These are phyloP conservation scores for Dasypolia templi DNA, from an alignment of 2,888 invertebrate genomes.

Conservation along the genomic window DNA sequence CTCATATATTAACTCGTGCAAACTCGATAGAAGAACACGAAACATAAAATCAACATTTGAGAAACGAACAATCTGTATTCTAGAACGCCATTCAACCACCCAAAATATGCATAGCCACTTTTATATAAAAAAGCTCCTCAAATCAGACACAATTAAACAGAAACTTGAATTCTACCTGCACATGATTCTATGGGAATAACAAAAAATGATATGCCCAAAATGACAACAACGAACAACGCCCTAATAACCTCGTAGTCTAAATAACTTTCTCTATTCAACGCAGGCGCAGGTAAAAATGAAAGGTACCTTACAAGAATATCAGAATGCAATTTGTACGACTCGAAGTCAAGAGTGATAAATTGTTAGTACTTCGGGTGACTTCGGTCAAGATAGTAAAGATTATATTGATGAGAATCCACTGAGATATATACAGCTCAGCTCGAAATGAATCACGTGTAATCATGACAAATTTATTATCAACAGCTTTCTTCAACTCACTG, in stretches of 20 bases:
- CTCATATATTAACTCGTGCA: background rate
- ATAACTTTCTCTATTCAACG: conserved; percentile 54
- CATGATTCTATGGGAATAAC: background rate
- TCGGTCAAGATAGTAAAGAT: too few relatives aligned
- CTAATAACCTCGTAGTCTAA: conserved; percentile 47
- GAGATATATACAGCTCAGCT: too few relatives aligned
- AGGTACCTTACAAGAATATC: conserved; percentile 25
- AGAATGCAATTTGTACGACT: conserved; percentile 37
- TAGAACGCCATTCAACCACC: background rate
- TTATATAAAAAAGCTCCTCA: background rate
- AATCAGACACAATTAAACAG: background rate
- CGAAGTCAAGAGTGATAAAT: conserved; percentile 10
- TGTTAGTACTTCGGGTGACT: background rate
- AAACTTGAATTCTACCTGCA: background rate
- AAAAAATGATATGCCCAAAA: conserved; percentile 5
- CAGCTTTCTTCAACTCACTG: background rate
- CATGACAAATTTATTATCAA: background rate
- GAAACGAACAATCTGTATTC: background rate
- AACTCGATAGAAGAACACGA: background rate
- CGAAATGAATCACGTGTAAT: background rate
- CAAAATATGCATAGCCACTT: background rate
- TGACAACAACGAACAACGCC: conserved; percentile 39
- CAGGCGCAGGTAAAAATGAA: conserved; percentile 42
- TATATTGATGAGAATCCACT: background rate
- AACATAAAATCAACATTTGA: background rate